phyloP scores from a whole-genome alignment of 2,888 invertebrate genomes.

The Stenichneumon culpator region DNA sequence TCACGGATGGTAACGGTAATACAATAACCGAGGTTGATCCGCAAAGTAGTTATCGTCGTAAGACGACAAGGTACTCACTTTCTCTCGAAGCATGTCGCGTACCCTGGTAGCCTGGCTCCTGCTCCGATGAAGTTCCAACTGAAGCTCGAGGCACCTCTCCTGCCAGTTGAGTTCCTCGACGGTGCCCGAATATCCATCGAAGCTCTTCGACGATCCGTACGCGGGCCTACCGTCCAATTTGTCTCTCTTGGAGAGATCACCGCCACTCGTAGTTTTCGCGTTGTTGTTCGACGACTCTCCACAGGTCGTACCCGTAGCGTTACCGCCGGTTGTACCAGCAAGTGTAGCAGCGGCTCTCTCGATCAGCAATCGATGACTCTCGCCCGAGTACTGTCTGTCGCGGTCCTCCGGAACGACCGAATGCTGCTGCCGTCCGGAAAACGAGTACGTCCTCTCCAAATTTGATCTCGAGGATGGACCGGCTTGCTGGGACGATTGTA shows the following conservation, averaged over 20 bases:
- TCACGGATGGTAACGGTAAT: too few relatives aligned
- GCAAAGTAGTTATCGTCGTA: background rate
- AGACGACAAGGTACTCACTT: slow-evolving; percentile 88
- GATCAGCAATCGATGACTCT: slow-evolving; percentile 68
- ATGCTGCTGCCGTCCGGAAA: slow-evolving; percentile 73
- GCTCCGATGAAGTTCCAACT: slow-evolving; percentile 94
- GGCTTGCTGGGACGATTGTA: slow-evolving; percentile 40
- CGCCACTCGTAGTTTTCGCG: slow-evolving; percentile 52
- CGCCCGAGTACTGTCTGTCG: slow-evolving; percentile 50
- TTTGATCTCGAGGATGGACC: slow-evolving; percentile 70
- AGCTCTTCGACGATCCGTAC: slow-evolving; percentile 82
- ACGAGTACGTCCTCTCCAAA: slow-evolving; percentile 78
- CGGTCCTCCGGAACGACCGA: slow-evolving; percentile 57
- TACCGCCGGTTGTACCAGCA: slow-evolving; percentile 24
- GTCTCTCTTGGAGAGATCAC: slow-evolving; percentile 81
- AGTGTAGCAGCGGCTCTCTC: slow-evolving; percentile 69
- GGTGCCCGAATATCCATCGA: slow-evolving; percentile 81
- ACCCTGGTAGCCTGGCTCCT: slow-evolving; percentile 95
- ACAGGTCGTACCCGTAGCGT: background rate
- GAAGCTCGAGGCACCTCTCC: slow-evolving; percentile 94
- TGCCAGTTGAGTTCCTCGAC: slow-evolving; percentile 92
- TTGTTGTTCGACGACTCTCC: slow-evolving; percentile 38
- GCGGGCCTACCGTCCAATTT: slow-evolving; percentile 78
- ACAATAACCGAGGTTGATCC: too few relatives aligned
- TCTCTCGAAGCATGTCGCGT: slow-evolving; percentile 95